phyloP scores from a whole-genome alignment of 2,888 invertebrate genomes.

The Limenitis camilla region DNA sequence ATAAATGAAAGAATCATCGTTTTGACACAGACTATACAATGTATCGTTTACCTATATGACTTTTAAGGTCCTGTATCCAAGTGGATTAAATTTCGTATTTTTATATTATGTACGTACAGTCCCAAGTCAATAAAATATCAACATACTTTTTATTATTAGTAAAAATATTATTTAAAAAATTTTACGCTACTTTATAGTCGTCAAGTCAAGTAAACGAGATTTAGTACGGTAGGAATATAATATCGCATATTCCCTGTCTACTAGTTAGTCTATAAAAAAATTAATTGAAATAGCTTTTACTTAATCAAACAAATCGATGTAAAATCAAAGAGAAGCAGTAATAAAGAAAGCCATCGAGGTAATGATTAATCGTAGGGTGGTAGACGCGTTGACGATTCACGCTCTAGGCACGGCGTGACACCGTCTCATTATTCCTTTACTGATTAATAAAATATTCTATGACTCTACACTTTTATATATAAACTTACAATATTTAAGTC shows the following conservation, averaged over 20 bases:
- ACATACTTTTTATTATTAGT: too few species aligned
- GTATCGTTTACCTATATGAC: too few species aligned
- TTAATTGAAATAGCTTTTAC: conserved; percentile 33
- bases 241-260: not conserved
- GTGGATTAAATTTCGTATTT: too few species aligned
- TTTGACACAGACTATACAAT: too few species aligned
- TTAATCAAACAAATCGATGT: conserved; percentile 34
- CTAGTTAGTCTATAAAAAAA: not conserved
- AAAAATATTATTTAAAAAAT: too few species aligned
- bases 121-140: too few species aligned
- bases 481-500: not conserved
- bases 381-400: conserved; percentile 43
- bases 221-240: too few species aligned
- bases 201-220: not conserved
- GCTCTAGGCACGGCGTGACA: conserved; percentile 56
- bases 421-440: conserved; percentile 24
- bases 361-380: conserved; percentile 60
- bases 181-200: too few species aligned
- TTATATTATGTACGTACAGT: too few species aligned
- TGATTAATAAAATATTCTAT: conserved; percentile 4
- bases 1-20: too few species aligned
- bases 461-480: not conserved
- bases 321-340: conserved; percentile 15
- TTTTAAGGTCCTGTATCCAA: too few species aligned
- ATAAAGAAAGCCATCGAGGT: conserved; percentile 29